A percentile compares a stretch with the other conserved stretches of the same genome.
Evolutionary conservation across 2,113 vertebrate species (phyloP).

Genomic region (Cololabis saira): DNA sequence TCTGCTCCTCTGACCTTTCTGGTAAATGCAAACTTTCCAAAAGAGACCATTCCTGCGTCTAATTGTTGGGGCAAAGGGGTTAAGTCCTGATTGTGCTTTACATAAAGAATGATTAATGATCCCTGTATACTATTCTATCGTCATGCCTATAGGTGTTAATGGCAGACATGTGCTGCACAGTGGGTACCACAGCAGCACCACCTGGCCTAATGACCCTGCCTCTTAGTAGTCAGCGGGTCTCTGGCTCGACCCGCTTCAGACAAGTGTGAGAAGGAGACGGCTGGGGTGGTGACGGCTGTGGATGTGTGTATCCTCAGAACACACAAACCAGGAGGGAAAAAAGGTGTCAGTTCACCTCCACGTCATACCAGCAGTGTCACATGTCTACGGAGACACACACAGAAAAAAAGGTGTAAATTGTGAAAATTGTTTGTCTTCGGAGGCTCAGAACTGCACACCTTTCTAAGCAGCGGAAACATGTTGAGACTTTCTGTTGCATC

Average conservation of each 20-base stretch:
- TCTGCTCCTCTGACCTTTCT: background rate
- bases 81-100: constrained; percentile 1
- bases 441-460: background rate
- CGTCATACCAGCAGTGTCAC: constrained; percentile 24
- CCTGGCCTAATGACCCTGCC: constrained; percentile 75
- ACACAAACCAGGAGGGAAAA: constrained; percentile 11
- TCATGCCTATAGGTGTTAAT: constrained; percentile 64
- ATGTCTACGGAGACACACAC: constrained; percentile 15
- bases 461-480: background rate
- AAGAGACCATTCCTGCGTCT: background rate
- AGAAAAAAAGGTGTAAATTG: constrained; percentile 28
- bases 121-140: constrained; percentile 35
- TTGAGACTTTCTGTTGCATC: background rate
- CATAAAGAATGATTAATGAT: constrained; percentile 50
- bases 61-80: background rate
- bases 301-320: constrained; percentile 13
- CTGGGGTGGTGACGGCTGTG: background rate
- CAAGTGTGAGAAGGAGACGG: constrained; percentile 10
- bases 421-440: constrained; percentile 23
- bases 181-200: constrained; percentile 65
- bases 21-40: background rate
- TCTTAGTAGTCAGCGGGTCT: constrained; percentile 77
- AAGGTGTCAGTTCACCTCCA: constrained; percentile 14
- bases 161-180: constrained; percentile 78
- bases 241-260: constrained; percentile 70